Base-by-base conservation (phyloP, 2,888 invertebrate species). In the Rhogogaster chlorosoma region DNA sequence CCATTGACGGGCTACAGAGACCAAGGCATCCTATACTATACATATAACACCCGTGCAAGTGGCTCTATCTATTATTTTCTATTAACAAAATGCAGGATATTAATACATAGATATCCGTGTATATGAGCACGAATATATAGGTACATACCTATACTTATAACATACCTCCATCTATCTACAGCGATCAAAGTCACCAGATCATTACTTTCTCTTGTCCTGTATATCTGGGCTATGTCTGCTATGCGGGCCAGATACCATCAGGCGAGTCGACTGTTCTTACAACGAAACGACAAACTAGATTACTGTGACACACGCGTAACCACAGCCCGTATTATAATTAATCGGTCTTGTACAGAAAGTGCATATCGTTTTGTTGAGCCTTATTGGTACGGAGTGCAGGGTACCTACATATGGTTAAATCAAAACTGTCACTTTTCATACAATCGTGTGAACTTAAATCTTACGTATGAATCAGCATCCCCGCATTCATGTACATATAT, bases 131-230 rank as follows among this genome's bases (percentile, higher is more conserved):
- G 32, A 3, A 32, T 10, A 38, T 18, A 1, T 64, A 32, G 12
- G 57, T 12, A 49, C 9, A 53, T 18, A 49, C 10, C 26, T 78
- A 80, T 75, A 84, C 6, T 18, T 67, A 67, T 12, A 32, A 32
- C 29, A 26, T 18, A 26, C 29, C 15, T 10, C 15, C 18, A 7
- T 32, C 67, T 70, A 77, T 78, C 78, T 84, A 78, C 84, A 86
- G 86, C 86, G 85, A 88, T 88, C 88, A 88, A 87, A 88, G 86
- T 86, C 87, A 86, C 85, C 84, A 86, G 84, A 86, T 88, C 87
- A 88, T 88, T 88, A 88, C 90, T 90, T 90, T 90, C 89, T 87
- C 88, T 57, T 67, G 77, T 38, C 71, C 49, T 64, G 83, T 80
- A 57, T 88, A 89, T 89, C 86, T 87, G 86, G 88, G 89, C 86